phyloP scores from a whole-genome alignment of 2,797 vertebrate species.

The Microchirus variegatus region DNA sequence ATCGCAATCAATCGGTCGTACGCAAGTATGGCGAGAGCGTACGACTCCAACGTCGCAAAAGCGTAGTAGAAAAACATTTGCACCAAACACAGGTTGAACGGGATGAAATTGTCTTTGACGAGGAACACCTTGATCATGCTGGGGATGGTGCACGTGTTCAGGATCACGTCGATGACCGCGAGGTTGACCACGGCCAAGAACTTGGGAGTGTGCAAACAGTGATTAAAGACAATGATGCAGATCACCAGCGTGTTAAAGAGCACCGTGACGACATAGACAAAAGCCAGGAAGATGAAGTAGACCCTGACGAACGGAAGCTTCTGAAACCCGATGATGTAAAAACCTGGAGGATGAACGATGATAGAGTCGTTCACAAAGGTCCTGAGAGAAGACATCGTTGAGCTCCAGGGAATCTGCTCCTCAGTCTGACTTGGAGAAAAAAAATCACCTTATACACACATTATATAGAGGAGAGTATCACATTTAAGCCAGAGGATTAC shows the following conservation, averaged over 20 bases:
- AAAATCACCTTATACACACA: too few relatives aligned
- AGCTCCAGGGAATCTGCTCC: background rate
- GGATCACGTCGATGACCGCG: conserved; percentile 64
- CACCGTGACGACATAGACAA: conserved; percentile 65
- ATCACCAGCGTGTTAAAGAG: conserved; percentile 72
- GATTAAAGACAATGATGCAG: conserved; percentile 52
- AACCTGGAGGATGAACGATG: conserved; percentile 71
- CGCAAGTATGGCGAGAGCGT: conserved; percentile 68
- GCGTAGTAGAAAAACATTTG: conserved; percentile 73
- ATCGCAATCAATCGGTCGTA: conserved; percentile 76
- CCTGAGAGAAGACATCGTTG: conserved; percentile 47
- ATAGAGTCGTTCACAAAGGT: conserved; percentile 45
- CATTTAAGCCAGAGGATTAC: background rate
- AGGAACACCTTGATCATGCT: conserved; percentile 73
- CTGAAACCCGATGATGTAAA: conserved; percentile 69
- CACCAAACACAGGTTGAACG: conserved; percentile 67
- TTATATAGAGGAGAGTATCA: background rate
- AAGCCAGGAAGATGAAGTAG: conserved; percentile 70
- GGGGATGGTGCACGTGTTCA: conserved; percentile 69
- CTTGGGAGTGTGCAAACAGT: conserved; percentile 70
- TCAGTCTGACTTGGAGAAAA: background rate
- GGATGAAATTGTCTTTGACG: conserved; percentile 63
- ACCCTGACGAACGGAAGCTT: conserved; percentile 46
- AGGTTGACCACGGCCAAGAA: conserved; percentile 74
- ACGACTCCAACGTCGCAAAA: conserved; percentile 52